Evolutionary conservation across 2,113 vertebrate genomes (phyloP), one percentile per base, ranked within the genome.

Genomic region (Sakesphorus luctuosus): DNA sequence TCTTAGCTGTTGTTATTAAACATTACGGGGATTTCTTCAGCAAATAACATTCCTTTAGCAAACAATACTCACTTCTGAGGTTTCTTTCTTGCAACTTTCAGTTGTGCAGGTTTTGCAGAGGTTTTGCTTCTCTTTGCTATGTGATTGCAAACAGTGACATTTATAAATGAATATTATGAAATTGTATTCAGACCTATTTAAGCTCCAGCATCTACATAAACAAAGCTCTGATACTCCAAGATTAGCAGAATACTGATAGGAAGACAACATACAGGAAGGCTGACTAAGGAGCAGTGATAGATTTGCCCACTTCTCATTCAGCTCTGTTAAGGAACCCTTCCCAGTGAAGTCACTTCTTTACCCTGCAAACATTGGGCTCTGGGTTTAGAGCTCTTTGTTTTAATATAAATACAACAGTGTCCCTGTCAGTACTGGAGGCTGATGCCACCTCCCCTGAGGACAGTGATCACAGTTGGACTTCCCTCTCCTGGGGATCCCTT

Each of bases 331-430:
- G 62, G 71, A 91, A 24, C 16, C 61, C 49, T 76, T 87, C n/a
- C 75, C 53, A 38, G 18, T 84, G 91, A 94, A 93, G 81, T 92
- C 77, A 89, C 49, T 69, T 90, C 91, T 95, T 96, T 94, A 85
- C 81, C 53, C 71, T 76, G 58, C 89, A 95, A 94, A 95, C 59
- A 91, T 1, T 61, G 72, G 52, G 53, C 81, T 95, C 62, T 0
- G 2, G 35, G 72, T 95, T 87, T 76, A 67, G 49, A 89, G 74
- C 26, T 40, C 31, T 23, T 38, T 87, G 77, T 68, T 95, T 90
- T 84, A 29, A 66, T 43, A 65, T 25, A 91, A 94, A 85, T 21
- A 90, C 5, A 20, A 18, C 47, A 35, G 18, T 31, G 33, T 76
- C 67, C n/a, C 36, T 4, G 1, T 56, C 56, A 58, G 33, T 25